Evolutionary conservation across 2,797 vertebrate species (phyloP).

Genomic region (Catharus ustulatus): DNA sequence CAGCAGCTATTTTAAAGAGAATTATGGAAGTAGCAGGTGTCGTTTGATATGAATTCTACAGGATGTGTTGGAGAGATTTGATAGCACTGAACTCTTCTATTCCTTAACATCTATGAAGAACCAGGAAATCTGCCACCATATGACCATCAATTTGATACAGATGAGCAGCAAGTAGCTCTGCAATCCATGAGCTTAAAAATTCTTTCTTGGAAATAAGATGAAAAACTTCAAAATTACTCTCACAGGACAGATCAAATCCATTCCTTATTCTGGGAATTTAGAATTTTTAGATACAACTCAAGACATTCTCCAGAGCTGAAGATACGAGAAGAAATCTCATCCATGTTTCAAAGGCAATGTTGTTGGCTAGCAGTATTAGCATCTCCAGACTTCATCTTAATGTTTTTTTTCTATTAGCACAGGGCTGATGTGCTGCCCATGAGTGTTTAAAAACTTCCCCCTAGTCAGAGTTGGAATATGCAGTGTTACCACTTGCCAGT

Average conservation of each 20-base stretch:
- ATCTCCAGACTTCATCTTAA: not conserved
- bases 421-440: not conserved
- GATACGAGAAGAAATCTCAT: not conserved
- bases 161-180: not conserved
- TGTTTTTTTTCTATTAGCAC: not conserved
- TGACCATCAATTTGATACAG: accelerated
- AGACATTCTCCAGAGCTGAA: not conserved
- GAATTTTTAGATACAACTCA: not conserved
- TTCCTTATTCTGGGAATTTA: not conserved
- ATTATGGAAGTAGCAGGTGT: not conserved
- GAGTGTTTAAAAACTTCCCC: not conserved
- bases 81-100: not conserved
- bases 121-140: not conserved
- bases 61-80: not conserved
- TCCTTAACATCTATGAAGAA: not conserved
- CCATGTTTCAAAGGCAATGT: not conserved
- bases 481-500: not conserved
- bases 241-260: not conserved
- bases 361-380: not conserved
- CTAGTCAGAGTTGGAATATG: not conserved
- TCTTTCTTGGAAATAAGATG: not conserved
- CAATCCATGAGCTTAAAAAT: not conserved
- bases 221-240: not conserved
- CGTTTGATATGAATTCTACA: not conserved
- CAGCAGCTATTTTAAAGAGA: not conserved